These are phyloP conservation scores for Nudaria mundana DNA, from an alignment of 2,888 invertebrate genomes.

Conservation along the genomic window DNA sequence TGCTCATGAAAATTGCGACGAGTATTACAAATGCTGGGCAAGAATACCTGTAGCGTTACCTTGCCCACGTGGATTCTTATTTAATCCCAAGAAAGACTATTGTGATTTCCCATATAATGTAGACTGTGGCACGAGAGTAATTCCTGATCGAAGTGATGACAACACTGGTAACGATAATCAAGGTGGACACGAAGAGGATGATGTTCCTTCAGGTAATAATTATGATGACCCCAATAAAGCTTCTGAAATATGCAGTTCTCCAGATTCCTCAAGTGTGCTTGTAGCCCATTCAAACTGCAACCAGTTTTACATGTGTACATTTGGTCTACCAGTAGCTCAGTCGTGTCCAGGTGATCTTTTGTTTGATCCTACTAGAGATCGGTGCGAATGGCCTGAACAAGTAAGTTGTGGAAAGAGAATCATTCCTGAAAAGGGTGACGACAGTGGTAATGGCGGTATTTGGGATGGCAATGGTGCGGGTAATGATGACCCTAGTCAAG, in stretches of 20 bases:
- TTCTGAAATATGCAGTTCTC: conserved; percentile 32
- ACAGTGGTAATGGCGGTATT: not conserved
- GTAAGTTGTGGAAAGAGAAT: conserved; percentile 37
- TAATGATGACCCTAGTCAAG: conserved; percentile 24
- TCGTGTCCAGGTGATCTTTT: conserved; percentile 27
- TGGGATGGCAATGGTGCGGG: conserved; percentile 5
- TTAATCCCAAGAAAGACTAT: conserved; percentile 26
- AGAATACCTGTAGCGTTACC: conserved; percentile 25
- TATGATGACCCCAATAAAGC: conserved; percentile 36
- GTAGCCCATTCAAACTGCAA: conserved; percentile 46
- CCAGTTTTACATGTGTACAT: conserved; percentile 39
- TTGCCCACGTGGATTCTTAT: conserved; percentile 27
- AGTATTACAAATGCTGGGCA: conserved; percentile 36
- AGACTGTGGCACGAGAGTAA: conserved; percentile 24
- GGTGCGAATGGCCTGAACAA: conserved; percentile 38
- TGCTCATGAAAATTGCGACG: conserved; percentile 40
- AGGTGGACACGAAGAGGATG: conserved; percentile 12
- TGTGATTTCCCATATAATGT: conserved; percentile 39
- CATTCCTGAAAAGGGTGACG: conserved; percentile 17
- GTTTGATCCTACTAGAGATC: conserved; percentile 29
- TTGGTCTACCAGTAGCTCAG: conserved; percentile 29
- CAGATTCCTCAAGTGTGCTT: conserved; percentile 30
- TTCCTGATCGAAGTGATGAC: not conserved
- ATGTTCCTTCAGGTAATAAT: conserved; percentile 13
- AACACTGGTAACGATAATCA: not conserved